Evolutionary conservation across 2,888 invertebrate species (phyloP).

Genomic region (Gandaritis pyraliata): DNA sequence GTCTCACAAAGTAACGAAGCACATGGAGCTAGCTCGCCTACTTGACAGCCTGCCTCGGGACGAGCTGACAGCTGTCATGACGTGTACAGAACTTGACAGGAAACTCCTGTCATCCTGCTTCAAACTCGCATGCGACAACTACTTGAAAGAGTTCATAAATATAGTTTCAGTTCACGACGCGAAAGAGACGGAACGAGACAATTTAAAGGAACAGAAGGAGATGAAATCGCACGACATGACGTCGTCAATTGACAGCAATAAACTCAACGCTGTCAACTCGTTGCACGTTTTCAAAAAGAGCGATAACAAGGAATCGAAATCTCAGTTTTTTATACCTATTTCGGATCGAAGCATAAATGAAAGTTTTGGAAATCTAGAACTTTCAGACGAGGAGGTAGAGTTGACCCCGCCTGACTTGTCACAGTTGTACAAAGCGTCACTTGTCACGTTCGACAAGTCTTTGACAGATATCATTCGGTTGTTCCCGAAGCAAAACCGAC

Average conservation of each 20-base stretch:
- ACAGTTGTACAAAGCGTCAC: slow-evolving; percentile 62
- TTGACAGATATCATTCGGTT: slow-evolving; percentile 68
- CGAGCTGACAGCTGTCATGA: slow-evolving; percentile 75
- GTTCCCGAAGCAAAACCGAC: slow-evolving; percentile 78
- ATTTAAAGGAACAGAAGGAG: slow-evolving; percentile 59
- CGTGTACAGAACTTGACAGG: slow-evolving; percentile 77
- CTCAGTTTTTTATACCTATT: slow-evolving; percentile 79
- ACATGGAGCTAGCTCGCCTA: slow-evolving; percentile 65
- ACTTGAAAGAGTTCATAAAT: slow-evolving; percentile 70
- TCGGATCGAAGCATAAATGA: slow-evolving; percentile 66
- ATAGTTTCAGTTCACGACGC: slow-evolving; percentile 63
- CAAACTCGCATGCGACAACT: slow-evolving; percentile 76
- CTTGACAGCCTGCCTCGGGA: slow-evolving; percentile 66
- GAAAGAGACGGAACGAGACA: slow-evolving; percentile 69
- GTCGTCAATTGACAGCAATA: slow-evolving; percentile 74
- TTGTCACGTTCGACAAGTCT: slow-evolving; percentile 67
- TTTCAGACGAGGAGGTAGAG: slow-evolving; percentile 70
- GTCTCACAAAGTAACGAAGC: slow-evolving; percentile 61
- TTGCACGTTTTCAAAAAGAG: slow-evolving; percentile 75
- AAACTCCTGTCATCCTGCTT: slow-evolving; percentile 80
- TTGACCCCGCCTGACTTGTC: slow-evolving; percentile 68
- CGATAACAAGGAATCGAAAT: slow-evolving; percentile 76
- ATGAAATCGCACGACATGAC: slow-evolving; percentile 67
- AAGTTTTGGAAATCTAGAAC: slow-evolving; percentile 70
- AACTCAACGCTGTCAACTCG: slow-evolving; percentile 70